Percentiles rank a stretch among this genome's conserved stretches.
Conservation (phyloP, 2,888 invertebrate genomes). For the Pristionchus entomophagus region DNA sequence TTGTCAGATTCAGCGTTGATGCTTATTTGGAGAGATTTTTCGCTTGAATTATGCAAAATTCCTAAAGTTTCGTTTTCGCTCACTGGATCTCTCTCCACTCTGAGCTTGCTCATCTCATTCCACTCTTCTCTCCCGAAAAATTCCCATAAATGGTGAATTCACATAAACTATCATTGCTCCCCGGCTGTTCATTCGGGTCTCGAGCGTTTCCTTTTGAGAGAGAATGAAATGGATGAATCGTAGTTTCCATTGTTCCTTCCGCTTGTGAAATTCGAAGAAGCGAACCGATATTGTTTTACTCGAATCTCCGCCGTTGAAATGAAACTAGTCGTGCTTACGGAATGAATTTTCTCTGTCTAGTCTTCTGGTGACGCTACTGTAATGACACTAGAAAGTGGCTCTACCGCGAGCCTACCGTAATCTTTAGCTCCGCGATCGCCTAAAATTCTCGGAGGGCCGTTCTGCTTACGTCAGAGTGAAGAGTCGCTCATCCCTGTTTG, state of each 20-base stretch:
- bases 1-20: no score
- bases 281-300: neutral
- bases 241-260: no score
- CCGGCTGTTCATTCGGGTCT: neutral
- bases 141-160: slow-evolving; percentile 35
- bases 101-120: neutral
- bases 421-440: neutral
- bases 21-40: no score
- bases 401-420: slow-evolving; percentile 54
- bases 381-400: no score
- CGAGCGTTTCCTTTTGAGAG: neutral
- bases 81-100: no score
- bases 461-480: neutral
- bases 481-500: neutral
- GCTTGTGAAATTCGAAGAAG: neutral
- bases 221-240: no score
- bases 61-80: no score
- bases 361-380: neutral
- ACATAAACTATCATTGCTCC: slow-evolving; percentile 13
- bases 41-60: no score
- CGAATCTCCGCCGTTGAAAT: neutral
- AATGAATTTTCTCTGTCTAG: neutral
- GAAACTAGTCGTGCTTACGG: neutral
- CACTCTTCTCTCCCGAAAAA: neutral
- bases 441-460: neutral